Evolutionary conservation across 2,888 invertebrate genomes (phyloP), one percentile per base, ranked within the genome.

Genomic region (Criorhina ranunculi): DNA sequence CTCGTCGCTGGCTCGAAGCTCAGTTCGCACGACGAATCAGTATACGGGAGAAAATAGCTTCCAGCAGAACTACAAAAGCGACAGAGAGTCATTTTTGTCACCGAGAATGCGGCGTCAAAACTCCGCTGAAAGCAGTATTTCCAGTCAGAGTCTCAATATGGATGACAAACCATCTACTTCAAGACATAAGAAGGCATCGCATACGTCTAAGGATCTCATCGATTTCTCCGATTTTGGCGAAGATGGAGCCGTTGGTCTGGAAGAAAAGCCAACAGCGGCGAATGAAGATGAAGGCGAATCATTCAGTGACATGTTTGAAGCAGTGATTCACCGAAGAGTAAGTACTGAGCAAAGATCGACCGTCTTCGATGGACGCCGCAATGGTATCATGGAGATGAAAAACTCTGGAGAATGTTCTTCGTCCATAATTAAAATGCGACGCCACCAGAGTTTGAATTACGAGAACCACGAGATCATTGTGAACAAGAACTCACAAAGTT

Each of bases 71-170:
- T 91, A 91, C 86, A 91, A 92, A 73, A 90, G 90, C 86, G 90
- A 90, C 31, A 89, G 88, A 35, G 89, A 89, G 8, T 87, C 90
- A 2, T 89, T 91, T 15, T 88, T 91, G 81, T 88, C 89, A 24
- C 88, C 89, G 0, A 88, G 89, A 40, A 92, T 92, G 90, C 88
- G 90, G 2, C 89, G 92, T 6, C 92, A 92, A 86, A 90, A 92
- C 0, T 92, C 92, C 0, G 91, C 91, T 2, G 92, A 92, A 83
- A 92, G 92, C 70, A 92, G 91, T 86, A 91, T 92, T 31, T 92
- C 92, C 35, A 92, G 91, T 88, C 92, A 92, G 79, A 92, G 92
- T 77, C 87, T 90, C 11, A 91, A 90, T 70, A 86, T 90, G 59
- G 92, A 92, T 62, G 92, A 92, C 44, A 86, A 87, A 24, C 85